Percentiles rank a stretch among this genome's conserved stretches.
Evolutionary conservation across 2,888 invertebrate species (phyloP).

Genomic region (Cryptocephalus moraei): DNA sequence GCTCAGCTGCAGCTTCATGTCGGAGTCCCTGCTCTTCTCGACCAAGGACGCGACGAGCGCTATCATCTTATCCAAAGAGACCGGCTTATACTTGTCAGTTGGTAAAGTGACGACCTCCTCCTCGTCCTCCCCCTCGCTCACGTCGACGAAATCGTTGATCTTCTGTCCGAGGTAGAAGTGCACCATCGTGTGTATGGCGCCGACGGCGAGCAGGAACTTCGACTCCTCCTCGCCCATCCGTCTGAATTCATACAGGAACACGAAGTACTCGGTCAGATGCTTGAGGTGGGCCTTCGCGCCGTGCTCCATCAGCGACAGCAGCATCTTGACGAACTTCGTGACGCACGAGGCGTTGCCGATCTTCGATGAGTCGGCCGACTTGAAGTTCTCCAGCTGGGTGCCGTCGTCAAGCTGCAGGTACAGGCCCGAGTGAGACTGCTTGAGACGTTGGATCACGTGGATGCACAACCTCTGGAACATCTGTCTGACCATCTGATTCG

Average conservation of each 20-base stretch:
- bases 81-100: conserved; percentile 73
- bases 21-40: conserved; percentile 75
- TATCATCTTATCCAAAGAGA: conserved; percentile 92
- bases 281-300: conserved; percentile 78
- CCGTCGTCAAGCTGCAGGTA: conserved; percentile 47
- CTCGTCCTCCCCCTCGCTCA: conserved; percentile 58
- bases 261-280: conserved; percentile 88
- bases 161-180: conserved; percentile 79
- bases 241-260: conserved; percentile 84
- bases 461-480: conserved; percentile 94
- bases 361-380: conserved; percentile 39
- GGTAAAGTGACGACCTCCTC: conserved; percentile 43
- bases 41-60: conserved; percentile 79
- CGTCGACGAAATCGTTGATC: conserved; percentile 58
- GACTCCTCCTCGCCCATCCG: conserved; percentile 93
- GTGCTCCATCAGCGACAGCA: conserved; percentile 79
- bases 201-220: conserved; percentile 73
- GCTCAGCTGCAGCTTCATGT: conserved; percentile 62
- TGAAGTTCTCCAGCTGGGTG: conserved; percentile 23
- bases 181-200: conserved; percentile 83
- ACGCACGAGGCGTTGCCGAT: conserved; percentile 78
- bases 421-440: conserved; percentile 49
- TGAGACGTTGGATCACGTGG: conserved; percentile 85
- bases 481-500: conserved; percentile 92
- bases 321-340: conserved; percentile 82